These are phyloP conservation scores for Oncopodura yosiiana DNA, from an alignment of 1,140 invertebrate genomes.

Conservation along the genomic window DNA sequence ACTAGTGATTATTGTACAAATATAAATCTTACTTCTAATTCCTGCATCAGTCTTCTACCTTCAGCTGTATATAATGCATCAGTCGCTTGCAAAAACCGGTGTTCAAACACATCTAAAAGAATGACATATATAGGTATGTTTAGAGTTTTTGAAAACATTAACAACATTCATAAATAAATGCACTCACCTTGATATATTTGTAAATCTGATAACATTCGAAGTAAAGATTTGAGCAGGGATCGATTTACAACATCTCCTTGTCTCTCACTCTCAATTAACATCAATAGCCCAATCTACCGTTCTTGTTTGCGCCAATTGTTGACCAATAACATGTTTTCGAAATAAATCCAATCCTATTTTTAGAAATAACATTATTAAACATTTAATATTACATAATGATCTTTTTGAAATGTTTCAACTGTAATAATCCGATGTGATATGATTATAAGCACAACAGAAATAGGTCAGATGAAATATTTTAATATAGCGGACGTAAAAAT, in stretches of 20 bases:
- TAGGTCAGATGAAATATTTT: too few relatives aligned
- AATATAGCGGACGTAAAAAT: too few relatives aligned
- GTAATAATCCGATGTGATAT: too few relatives aligned
- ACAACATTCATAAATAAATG: slow-evolving; percentile 48
- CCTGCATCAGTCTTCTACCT: slow-evolving; percentile 83
- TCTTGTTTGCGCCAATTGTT: slow-evolving; percentile 77
- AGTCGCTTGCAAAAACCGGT: slow-evolving; percentile 47
- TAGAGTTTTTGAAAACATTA: too few relatives aligned
- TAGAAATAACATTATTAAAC: slow-evolving; percentile 61
- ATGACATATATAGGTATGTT: background rate
- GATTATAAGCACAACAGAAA: too few relatives aligned
- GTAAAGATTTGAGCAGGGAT: slow-evolving; percentile 81
- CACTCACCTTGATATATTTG: slow-evolving; percentile 95
- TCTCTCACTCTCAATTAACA: slow-evolving; percentile 88
- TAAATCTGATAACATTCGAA: slow-evolving; percentile 93
- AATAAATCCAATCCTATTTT: slow-evolving; percentile 96
- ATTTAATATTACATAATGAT: too few relatives aligned
- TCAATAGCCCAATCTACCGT: slow-evolving; percentile 89
- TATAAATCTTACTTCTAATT: too few relatives aligned
- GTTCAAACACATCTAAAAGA: slow-evolving; percentile 66
- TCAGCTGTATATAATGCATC: slow-evolving; percentile 48
- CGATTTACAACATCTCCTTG: slow-evolving; percentile 89
- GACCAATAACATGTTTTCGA: slow-evolving; percentile 81
- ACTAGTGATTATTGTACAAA: too few relatives aligned
- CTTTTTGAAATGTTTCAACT: too few relatives aligned